Evolutionary conservation across 1,140 invertebrate species (phyloP).

Genomic region (Drosophila tropicalis): DNA sequence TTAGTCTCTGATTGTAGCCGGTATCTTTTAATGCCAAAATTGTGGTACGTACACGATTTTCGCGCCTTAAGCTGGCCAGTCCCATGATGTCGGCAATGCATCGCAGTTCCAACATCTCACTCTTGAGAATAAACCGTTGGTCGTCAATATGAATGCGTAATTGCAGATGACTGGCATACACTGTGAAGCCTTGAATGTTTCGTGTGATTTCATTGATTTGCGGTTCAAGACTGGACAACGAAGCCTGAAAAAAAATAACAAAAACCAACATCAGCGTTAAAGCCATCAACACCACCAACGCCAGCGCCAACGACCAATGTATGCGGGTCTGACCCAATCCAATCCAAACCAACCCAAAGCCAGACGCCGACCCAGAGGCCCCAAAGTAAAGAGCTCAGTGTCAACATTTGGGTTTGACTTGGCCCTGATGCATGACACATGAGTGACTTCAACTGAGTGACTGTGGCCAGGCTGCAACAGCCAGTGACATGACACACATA

Average conservation of each 20-base stretch:
- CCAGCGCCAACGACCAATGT: neutral
- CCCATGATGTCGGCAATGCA: conserved; percentile 77
- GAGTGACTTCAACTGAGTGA: conserved; percentile 2
- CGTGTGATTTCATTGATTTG: conserved; percentile 80
- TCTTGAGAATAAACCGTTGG: conserved; percentile 76
- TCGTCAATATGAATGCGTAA: conserved; percentile 75
- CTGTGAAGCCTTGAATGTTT: conserved; percentile 70
- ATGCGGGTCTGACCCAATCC: conserved; percentile 35
- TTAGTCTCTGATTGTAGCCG: conserved; percentile 71
- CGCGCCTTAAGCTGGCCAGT: conserved; percentile 47
- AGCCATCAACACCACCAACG: neutral
- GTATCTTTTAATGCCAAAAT: conserved; percentile 72
- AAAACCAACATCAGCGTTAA: conserved; percentile 14
- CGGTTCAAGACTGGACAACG: conserved; percentile 62
- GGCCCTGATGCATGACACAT: conserved; percentile 7
- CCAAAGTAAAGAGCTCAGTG: conserved; percentile 19
- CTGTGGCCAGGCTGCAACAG: conserved; percentile 14
- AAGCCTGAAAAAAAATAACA: conserved; percentile 51
- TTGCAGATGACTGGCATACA: conserved; percentile 72
- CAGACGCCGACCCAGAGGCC: neutral
- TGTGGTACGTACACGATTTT: conserved; percentile 59
- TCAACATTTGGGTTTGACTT: conserved; percentile 27
- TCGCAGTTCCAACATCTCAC: conserved; percentile 73
- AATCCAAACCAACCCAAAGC: conserved; percentile 2
- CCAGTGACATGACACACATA: conserved; percentile 6